A percentile compares a stretch with the other conserved stretches of the same genome.
Conservation (phyloP, 2,113 vertebrate species). For the Epinephelus cyanopodus region DNA sequence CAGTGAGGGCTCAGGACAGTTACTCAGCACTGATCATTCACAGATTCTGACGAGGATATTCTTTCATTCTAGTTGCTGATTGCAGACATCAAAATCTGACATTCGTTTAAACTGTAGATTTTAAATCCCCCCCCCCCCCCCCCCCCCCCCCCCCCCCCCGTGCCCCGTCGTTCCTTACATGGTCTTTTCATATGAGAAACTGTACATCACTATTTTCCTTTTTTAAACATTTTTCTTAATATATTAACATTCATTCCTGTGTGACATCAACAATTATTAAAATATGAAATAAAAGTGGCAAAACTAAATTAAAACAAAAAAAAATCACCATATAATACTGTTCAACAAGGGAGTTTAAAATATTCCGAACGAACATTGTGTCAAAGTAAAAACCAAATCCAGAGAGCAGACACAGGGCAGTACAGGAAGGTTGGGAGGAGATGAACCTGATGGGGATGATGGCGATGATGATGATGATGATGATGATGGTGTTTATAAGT, state of each 20-base stretch:
- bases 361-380: constrained; percentile 8
- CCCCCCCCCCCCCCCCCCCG: background rate
- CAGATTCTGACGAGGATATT: background rate
- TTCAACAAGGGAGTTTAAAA: constrained; percentile 49
- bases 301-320: constrained; percentile 63
- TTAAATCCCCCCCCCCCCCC: too few relatives aligned
- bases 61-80: constrained; percentile 38
- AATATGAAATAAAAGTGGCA: constrained; percentile 38
- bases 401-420: background rate
- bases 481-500: constrained; percentile 82
- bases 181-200: constrained; percentile 36
- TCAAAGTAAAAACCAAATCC: background rate
- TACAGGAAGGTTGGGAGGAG: background rate
- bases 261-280: constrained; percentile 27
- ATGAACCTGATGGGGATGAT: background rate
- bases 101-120: constrained; percentile 10
- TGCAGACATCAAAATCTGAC: constrained; percentile 1
- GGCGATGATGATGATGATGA: background rate
- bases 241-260: constrained; percentile 65
- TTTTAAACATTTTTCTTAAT: constrained; percentile 26
- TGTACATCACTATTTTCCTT: constrained; percentile 18
- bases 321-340: constrained; percentile 78
- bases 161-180: background rate
- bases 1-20: background rate
- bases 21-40: background rate